Evolutionary conservation across 2,888 invertebrate species (phyloP).

Genomic region (Cyrtodaria siliqua): DNA sequence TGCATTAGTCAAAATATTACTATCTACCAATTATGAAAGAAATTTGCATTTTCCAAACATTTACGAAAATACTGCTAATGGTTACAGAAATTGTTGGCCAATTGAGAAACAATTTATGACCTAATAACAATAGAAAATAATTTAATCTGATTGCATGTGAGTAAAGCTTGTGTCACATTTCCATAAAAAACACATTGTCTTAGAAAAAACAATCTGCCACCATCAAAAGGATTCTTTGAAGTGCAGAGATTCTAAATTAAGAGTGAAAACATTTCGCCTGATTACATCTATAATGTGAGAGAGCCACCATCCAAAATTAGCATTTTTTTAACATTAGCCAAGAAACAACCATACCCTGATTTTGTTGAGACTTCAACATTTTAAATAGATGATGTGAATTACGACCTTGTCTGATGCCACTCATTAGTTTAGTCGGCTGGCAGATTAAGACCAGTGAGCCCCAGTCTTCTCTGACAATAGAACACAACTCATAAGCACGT

Average conservation of each 20-base stretch:
- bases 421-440: too few species aligned
- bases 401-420: too few species aligned
- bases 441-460: too few species aligned
- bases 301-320: constrained; percentile 32
- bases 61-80: too few species aligned
- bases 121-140: constrained; percentile 20
- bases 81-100: too few species aligned
- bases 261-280: neutral
- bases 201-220: constrained; percentile 29
- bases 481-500: too few species aligned
- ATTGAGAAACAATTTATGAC: too few species aligned
- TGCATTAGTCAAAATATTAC: too few species aligned
- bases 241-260: neutral
- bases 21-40: too few species aligned
- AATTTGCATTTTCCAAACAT: too few species aligned
- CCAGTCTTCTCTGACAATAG: too few species aligned
- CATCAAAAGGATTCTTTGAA: constrained; percentile 13
- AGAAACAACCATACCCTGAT: constrained; percentile 12
- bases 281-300: constrained; percentile 18
- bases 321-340: constrained; percentile 28
- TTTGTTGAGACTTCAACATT: constrained; percentile 12
- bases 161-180: constrained; percentile 30
- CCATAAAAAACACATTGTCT: constrained; percentile 30
- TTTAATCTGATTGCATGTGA: constrained; percentile 19
- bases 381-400: too few species aligned